phyloP scores from a whole-genome alignment of 2,797 vertebrate genomes.

The Triplophysa bombifrons region DNA sequence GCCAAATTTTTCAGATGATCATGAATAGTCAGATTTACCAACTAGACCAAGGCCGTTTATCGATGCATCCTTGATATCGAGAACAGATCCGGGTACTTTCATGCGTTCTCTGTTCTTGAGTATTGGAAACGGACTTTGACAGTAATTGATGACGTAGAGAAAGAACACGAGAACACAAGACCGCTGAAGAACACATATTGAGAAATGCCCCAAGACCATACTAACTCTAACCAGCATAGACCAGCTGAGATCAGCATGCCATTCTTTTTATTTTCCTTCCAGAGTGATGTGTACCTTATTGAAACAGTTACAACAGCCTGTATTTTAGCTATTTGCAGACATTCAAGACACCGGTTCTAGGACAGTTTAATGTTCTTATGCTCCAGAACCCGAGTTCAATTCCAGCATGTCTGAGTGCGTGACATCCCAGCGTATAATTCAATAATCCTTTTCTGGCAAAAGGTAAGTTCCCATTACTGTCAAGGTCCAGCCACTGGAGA shows the following conservation, averaged over 20 bases:
- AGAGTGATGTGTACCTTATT: slow-evolving; percentile 9
- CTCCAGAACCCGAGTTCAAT: slow-evolving; percentile 45
- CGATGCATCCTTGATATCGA: too few relatives aligned
- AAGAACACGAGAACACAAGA: too few relatives aligned
- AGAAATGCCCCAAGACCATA: background rate
- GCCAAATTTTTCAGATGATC: too few relatives aligned
- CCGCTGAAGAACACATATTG: too few relatives aligned
- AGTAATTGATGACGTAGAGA: too few relatives aligned
- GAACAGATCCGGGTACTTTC: too few relatives aligned
- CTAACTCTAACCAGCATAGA: background rate
- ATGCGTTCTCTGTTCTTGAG: too few relatives aligned
- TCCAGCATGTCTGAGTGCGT: slow-evolving; percentile 37
- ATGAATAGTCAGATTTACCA: too few relatives aligned
- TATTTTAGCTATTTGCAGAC: slow-evolving; percentile 39
- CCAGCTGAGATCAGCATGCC: background rate
- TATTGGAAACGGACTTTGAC: too few relatives aligned
- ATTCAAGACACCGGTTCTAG: slow-evolving; percentile 38
- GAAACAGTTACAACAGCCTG: slow-evolving; percentile 27
- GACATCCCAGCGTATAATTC: slow-evolving; percentile 69
- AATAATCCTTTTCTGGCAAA: slow-evolving; percentile 78
- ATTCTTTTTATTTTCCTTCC: background rate
- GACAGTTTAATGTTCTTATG: slow-evolving; percentile 32
- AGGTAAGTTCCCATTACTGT: slow-evolving; percentile 80
- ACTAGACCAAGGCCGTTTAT: too few relatives aligned
- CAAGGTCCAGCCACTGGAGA: slow-evolving; percentile 69